phyloP scores from a whole-genome alignment of 2,113 vertebrate genomes.

The Nycticryphes semicollaris region DNA sequence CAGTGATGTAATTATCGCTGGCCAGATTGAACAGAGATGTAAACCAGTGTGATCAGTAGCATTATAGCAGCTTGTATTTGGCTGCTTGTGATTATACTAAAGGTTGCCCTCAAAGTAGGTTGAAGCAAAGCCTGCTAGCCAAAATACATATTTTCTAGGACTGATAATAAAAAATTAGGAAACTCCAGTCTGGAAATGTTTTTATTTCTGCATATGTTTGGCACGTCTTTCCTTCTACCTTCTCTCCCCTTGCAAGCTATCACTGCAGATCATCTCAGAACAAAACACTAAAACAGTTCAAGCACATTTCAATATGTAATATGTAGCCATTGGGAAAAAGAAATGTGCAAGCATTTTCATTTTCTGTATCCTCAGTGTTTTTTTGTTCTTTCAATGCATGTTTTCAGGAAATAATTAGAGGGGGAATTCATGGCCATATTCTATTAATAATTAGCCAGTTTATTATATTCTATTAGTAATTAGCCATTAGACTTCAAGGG shows the following conservation, averaged over 20 bases:
- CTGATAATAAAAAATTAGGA: slow-evolving; percentile 18
- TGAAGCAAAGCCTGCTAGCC: slow-evolving; percentile 1
- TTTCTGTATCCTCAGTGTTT: neutral
- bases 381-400: neutral
- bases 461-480: neutral
- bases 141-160: slow-evolving; percentile 53
- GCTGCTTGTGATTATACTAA: neutral
- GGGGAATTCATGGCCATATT: neutral
- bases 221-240: slow-evolving; percentile 19
- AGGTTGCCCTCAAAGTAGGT: neutral
- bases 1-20: neutral
- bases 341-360: neutral
- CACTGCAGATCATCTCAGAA: neutral
- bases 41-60: neutral
- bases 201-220: slow-evolving; percentile 40
- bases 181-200: slow-evolving; percentile 12
- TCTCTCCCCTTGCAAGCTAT: neutral
- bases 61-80: slow-evolving; percentile 1
- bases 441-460: neutral
- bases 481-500: neutral
- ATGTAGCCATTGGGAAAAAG: neutral
- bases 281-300: slow-evolving; percentile 5
- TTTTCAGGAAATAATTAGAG: neutral
- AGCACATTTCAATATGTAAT: neutral
- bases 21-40: neutral